Evolutionary conservation across 2,797 vertebrate species (phyloP).

Genomic region (Propithecus deckenii): DNA sequence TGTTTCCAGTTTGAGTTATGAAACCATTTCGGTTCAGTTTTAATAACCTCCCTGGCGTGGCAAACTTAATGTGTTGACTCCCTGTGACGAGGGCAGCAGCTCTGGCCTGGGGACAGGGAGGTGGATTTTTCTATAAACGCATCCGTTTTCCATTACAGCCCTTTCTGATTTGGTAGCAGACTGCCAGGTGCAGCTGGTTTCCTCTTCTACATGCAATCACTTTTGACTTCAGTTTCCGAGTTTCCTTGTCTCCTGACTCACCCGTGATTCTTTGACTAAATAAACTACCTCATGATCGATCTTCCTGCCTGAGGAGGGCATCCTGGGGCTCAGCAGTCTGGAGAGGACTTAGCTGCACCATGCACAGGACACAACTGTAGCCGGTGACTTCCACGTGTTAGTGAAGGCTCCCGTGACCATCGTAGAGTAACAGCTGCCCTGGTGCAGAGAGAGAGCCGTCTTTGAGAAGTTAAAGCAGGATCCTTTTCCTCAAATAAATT

Average conservation of each 20-base stretch:
- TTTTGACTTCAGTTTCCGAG: conserved; percentile 61
- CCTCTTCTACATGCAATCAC: conserved; percentile 52
- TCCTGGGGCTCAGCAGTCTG: background rate
- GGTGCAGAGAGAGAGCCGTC: background rate
- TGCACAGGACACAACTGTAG: background rate
- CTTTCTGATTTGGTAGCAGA: conserved; percentile 57
- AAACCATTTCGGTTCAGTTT: conserved; percentile 77
- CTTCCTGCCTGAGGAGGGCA: background rate
- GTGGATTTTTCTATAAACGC: conserved; percentile 63
- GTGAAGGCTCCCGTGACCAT: background rate
- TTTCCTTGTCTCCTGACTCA: conserved; percentile 61
- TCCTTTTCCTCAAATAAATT: background rate
- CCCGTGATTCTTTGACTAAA: conserved; percentile 54
- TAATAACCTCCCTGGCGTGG: conserved; percentile 79
- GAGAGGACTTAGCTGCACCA: background rate
- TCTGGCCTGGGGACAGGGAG: background rate
- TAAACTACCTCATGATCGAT: conserved; percentile 41
- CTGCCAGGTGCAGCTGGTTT: conserved; percentile 75
- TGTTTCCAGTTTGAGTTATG: conserved; percentile 78
- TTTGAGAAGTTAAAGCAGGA: background rate
- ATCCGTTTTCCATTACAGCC: conserved; percentile 72
- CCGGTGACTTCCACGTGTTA: background rate
- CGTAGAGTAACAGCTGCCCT: background rate
- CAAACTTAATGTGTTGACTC: conserved; percentile 68
- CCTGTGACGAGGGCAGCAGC: conserved; percentile 58